phyloP scores from a whole-genome alignment of 2,797 vertebrate genomes.

The Luscinia megarhynchos region DNA sequence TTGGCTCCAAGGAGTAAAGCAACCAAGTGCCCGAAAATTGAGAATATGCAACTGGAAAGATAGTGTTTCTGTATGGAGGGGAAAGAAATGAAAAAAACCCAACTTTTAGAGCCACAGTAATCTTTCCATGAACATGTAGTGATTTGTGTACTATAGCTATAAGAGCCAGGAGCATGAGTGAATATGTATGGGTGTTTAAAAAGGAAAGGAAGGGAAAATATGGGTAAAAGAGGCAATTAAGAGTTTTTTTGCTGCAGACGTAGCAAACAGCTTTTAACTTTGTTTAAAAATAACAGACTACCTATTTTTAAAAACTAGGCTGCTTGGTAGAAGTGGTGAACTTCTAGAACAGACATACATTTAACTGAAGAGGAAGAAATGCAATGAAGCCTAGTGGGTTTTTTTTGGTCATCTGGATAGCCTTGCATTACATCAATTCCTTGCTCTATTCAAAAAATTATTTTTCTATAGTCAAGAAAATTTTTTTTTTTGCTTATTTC shows the following conservation, averaged over 20 bases:
- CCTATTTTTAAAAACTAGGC: not conserved
- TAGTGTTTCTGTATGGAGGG: not conserved
- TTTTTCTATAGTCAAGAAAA: not conserved
- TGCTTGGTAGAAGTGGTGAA: not conserved
- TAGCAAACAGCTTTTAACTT: not conserved
- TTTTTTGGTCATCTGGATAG: not conserved
- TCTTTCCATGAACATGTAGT: not conserved
- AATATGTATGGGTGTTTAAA: not conserved
- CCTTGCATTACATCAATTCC: not conserved
- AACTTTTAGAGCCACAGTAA: not conserved
- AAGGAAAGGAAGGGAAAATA: not conserved
- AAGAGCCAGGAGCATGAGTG: not conserved
- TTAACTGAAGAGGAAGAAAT: not conserved
- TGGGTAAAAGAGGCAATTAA: not conserved
- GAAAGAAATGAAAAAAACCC: not conserved
- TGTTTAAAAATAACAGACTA: not conserved
- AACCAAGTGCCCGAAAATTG: not conserved
- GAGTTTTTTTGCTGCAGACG: not conserved
- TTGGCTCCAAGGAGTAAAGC: not conserved
- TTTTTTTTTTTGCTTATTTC: not conserved
- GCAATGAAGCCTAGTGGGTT: not conserved
- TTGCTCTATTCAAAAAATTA: rapidly evolving
- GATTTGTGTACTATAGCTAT: not conserved
- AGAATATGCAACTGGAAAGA: not conserved
- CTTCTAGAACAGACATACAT: not conserved